phyloP scores from a whole-genome alignment of 2,113 vertebrate genomes.

The Alectura lathami region DNA sequence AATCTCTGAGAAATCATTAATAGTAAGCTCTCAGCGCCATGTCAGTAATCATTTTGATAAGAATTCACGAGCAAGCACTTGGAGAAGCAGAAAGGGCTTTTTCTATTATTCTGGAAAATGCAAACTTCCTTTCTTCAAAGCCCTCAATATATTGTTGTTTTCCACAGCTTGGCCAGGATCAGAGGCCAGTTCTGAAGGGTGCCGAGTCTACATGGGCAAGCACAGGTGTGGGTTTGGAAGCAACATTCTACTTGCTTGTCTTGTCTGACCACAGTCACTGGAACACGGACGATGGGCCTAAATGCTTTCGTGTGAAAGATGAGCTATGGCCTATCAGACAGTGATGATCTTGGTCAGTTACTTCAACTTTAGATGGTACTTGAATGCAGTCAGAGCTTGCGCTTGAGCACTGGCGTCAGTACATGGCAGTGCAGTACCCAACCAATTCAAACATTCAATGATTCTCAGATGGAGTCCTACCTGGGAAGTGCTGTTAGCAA shows the following conservation, averaged over 20 bases:
- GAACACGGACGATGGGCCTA: neutral
- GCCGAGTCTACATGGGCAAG: neutral
- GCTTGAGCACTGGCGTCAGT: neutral
- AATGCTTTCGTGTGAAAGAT: neutral
- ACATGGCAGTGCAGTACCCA: neutral
- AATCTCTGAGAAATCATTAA: neutral
- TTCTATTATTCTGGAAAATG: neutral
- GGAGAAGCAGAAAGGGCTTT: neutral
- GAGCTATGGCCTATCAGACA: neutral
- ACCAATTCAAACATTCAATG: neutral
- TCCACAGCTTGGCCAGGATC: neutral
- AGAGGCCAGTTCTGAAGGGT: neutral
- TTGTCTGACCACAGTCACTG: neutral
- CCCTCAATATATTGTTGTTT: neutral
- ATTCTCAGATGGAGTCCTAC: neutral
- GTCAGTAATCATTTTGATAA: neutral
- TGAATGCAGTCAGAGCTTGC: neutral
- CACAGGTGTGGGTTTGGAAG: neutral
- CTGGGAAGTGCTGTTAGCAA: neutral
- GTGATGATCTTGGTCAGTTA: neutral
- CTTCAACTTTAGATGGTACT: neutral
- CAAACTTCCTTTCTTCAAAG: neutral
- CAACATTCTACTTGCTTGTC: neutral
- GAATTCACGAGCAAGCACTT: neutral
- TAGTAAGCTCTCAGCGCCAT: neutral